Evolutionary conservation across 2,888 invertebrate species (phyloP).

Genomic region (Caenorhabditis sp.): DNA sequence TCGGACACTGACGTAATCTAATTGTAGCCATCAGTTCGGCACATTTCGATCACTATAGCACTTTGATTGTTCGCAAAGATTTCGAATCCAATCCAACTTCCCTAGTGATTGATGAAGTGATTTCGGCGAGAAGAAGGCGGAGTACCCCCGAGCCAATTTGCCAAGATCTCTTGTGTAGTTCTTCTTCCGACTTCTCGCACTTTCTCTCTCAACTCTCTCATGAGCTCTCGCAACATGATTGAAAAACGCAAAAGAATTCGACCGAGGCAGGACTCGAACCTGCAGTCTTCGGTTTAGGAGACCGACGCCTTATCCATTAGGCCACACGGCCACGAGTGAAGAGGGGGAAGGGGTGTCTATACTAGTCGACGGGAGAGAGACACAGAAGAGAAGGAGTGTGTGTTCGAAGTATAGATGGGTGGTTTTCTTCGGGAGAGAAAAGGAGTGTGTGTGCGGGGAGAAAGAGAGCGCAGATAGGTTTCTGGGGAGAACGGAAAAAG

Average conservation of each 20-base stretch:
- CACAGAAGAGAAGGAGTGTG: slow-evolving; percentile 10
- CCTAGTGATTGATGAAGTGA: slow-evolving; percentile 62
- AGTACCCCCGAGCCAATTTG: slow-evolving; percentile 31
- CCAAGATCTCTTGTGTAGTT: slow-evolving; percentile 8
- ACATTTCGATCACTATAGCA: slow-evolving; percentile 47
- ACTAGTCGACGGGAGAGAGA: slow-evolving; percentile 20
- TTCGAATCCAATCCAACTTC: slow-evolving; percentile 52
- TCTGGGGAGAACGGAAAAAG: background rate
- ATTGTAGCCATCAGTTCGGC: slow-evolving; percentile 51
- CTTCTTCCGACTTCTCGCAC: slow-evolving; percentile 21
- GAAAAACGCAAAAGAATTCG: slow-evolving; percentile 54
- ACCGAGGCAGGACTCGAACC: slow-evolving; percentile 79
- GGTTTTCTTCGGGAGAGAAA: slow-evolving; percentile 27
- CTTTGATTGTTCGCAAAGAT: slow-evolving; percentile 64
- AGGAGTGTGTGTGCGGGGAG: slow-evolving; percentile 1
- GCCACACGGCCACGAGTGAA: slow-evolving; percentile 68
- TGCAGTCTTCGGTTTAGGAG: slow-evolving; percentile 82
- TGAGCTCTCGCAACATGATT: no score
- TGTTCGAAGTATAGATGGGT: slow-evolving; percentile 37
- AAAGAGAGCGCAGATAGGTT: slow-evolving; percentile 3
- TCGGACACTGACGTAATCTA: slow-evolving; percentile 47
- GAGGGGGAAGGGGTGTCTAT: slow-evolving; percentile 27
- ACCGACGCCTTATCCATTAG: slow-evolving; percentile 82
- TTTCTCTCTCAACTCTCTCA: background rate
- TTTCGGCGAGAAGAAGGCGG: slow-evolving; percentile 33